Base-by-base conservation (phyloP, 2,113 vertebrate genomes). In the Paralichthys olivaceus region DNA sequence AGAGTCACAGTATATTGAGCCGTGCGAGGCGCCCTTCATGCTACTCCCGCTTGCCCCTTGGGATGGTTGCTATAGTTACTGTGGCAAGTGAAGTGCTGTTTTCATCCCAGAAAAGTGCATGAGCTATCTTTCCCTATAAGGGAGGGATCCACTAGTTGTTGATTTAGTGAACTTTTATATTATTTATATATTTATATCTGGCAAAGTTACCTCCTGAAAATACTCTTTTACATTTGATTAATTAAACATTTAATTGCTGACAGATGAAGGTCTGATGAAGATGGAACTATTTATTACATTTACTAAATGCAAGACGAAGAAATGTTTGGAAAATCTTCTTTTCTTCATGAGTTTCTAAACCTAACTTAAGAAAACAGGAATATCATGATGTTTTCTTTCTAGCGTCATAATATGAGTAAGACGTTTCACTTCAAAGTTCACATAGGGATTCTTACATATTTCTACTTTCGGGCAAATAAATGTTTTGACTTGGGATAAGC, bases 1-100 rank as follows among this genome's bases (percentile, higher is more conserved):
- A 84, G 90, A 91, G 92, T 92, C 87, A 81, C 88, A 89, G 81
- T 81, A 86, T 84, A 86, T 81, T 83, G 77, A 90, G 90, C 83
- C 28, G 81, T 85, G 82, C 34, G 53, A 83, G 78, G 84, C 72
- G 73, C 81, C 76, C 73, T 63, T 84, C 82, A 60, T 22, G 69
- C 70, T 66, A 84, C 80, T 70, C 81, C 67, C 54, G 75, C 74
- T 81, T 80, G 69, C 75, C 79, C 82, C 70, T 88, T 19, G n/a
- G 58, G 68, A 62, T 47, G 29, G 90, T 94, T 79, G 80, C 87
- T 75, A 90, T 86, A 77, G 89, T 77, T 75, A 91, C 92, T 12
- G 25, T 78, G 87, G 86, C 84, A 64, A 84, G 72, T 51, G 53
- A 87, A 84, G 75, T 63, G 80, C 69, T 84, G 84, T 87, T 92